These are phyloP conservation scores for Ophioderma brevispina DNA, from an alignment of 35 echinoderm and acorn worm species.

Conservation along the genomic window DNA sequence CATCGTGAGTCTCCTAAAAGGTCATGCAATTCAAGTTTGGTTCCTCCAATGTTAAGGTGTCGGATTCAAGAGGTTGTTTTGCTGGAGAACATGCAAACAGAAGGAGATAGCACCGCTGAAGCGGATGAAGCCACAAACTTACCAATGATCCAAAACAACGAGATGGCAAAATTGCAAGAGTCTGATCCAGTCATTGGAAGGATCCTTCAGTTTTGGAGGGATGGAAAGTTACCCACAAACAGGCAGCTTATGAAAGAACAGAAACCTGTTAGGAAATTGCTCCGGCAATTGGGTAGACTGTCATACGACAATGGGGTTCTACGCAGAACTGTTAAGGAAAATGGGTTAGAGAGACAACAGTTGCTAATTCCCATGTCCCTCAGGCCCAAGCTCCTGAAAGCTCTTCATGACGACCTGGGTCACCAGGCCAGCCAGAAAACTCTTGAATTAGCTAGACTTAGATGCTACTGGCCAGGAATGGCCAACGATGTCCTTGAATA, in stretches of 20 bases:
- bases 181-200: neutral
- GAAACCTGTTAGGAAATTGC: neutral
- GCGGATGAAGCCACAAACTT: too few relatives aligned
- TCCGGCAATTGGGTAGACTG: neutral
- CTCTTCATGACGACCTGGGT: slow-evolving; percentile 24
- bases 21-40: neutral
- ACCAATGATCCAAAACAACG: neutral
- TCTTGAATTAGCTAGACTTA: neutral
- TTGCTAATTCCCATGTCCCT: neutral
- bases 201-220: neutral
- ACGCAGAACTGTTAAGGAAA: neutral
- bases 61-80: too few relatives aligned
- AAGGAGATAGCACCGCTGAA: too few relatives aligned
- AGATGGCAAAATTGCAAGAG: neutral
- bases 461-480: slow-evolving; percentile 77
- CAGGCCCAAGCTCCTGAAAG: neutral
- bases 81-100: neutral
- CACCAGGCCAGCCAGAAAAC: slow-evolving; percentile 44
- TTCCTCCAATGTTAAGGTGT: neutral
- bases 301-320: neutral
- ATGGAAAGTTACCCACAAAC: neutral
- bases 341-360: neutral
- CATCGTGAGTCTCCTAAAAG: neutral
- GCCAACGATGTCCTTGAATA: slow-evolving; percentile 2
- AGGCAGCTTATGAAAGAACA: slow-evolving; percentile 29